A percentile compares a stretch with the other conserved stretches of the same genome.
phyloP scores from a whole-genome alignment of 23 tunicate species.

The Ascidia mentula region DNA sequence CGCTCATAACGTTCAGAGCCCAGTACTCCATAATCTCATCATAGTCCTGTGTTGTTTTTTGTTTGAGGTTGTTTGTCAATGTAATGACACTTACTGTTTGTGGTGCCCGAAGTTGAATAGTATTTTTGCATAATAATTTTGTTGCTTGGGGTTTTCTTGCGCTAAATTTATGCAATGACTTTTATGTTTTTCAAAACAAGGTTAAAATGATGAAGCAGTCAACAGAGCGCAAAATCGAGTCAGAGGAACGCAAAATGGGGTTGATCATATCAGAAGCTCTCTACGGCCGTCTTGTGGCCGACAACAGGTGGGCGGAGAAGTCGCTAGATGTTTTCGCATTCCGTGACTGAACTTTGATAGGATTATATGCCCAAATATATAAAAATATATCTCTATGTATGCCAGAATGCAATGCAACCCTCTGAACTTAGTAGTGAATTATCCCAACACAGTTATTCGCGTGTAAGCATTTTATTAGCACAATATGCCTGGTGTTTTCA shows the following conservation, averaged over 20 bases:
- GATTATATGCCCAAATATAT: not conserved
- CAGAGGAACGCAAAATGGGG: slow-evolving; percentile 56
- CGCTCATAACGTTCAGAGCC: slow-evolving; percentile 14
- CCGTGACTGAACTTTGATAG: not conserved
- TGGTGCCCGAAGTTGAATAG: slow-evolving; percentile 19
- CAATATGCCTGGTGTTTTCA: not conserved
- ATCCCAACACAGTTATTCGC: too few relatives aligned
- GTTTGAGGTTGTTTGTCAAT: not conserved
- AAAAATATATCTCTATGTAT: too few relatives aligned
- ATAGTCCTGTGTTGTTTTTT: not conserved
- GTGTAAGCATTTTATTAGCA: not conserved
- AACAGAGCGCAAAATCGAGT: slow-evolving; percentile 52
- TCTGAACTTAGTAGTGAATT: too few relatives aligned
- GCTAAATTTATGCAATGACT: not conserved
- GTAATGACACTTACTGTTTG: slow-evolving; percentile 2
- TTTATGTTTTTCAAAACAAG: slow-evolving; percentile 12
- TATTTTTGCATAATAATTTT: not conserved
- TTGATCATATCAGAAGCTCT: slow-evolving; percentile 75
- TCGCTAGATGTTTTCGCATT: not conserved
- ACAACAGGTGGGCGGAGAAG: slow-evolving; percentile 22
- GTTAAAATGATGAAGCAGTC: slow-evolving; percentile 78
- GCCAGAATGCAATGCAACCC: too few relatives aligned
- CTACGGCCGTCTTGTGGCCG: slow-evolving; percentile 78
- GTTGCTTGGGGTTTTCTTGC: too few relatives aligned
- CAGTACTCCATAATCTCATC: slow-evolving; percentile 29